Percentiles rank a stretch among this genome's conserved stretches.
These are phyloP conservation scores for Hippocampus kuda DNA, from an alignment of 2,797 vertebrate species.

Conservation along the genomic window DNA sequence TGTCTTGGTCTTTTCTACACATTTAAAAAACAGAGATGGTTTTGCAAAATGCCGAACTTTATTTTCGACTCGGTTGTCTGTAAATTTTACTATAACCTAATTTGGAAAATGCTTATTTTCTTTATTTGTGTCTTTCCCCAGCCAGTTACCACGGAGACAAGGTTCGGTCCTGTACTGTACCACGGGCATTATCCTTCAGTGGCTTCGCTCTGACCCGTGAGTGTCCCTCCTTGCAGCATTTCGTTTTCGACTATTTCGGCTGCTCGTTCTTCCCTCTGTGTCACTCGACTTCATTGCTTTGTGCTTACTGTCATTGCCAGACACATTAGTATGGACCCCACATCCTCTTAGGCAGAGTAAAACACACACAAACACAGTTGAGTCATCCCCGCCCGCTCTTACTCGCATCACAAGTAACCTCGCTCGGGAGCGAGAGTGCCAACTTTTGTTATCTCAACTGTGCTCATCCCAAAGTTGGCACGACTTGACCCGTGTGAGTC, in stretches of 20 bases:
- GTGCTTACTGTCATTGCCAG: constrained; percentile 31
- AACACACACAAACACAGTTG: constrained; percentile 31
- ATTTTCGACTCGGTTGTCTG: not conserved
- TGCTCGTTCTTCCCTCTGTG: constrained; percentile 13
- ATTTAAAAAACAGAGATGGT: not conserved
- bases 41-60: not conserved
- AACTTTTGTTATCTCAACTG: constrained; percentile 26
- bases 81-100: not conserved
- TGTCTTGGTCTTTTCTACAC: not conserved
- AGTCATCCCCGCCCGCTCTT: constrained; percentile 38
- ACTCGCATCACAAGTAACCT: constrained; percentile 32
- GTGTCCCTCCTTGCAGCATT: not conserved
- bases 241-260: constrained; percentile 10
- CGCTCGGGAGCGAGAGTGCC: constrained; percentile 22
- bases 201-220: constrained; percentile 92
- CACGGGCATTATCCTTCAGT: constrained; percentile 95
- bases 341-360: constrained; percentile 28
- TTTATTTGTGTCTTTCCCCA: constrained; percentile 42
- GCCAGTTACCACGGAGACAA: constrained; percentile 93
- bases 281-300: constrained; percentile 27
- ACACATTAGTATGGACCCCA: constrained; percentile 36
- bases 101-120: not conserved
- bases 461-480: constrained; percentile 20
- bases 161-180: constrained; percentile 95
- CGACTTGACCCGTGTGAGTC: constrained; percentile 17